Conservation (phyloP, 37 sponge, comb jelly and placozoan species). For the Bolinopsis microptera region DNA sequence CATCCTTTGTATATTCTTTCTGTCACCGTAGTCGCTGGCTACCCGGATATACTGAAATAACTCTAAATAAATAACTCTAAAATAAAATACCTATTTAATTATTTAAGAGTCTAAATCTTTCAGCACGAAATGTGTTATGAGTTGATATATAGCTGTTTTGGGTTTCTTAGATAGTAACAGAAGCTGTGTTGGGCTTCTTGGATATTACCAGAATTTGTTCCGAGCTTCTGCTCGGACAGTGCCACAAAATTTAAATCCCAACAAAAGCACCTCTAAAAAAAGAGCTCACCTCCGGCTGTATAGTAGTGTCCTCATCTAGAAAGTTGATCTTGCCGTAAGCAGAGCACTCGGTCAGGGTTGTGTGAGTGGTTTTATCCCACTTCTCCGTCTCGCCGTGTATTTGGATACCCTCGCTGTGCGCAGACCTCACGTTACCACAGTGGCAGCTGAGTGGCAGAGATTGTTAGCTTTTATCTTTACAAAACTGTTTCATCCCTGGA, state of each 20-base stretch:
- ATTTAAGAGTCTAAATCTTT: too few relatives aligned
- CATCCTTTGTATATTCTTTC: conserved; percentile 63
- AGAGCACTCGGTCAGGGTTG: conserved; percentile 52
- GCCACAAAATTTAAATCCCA: too few relatives aligned
- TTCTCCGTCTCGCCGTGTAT: conserved; percentile 45
- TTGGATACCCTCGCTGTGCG: conserved; percentile 65
- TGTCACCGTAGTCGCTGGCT: conserved; percentile 64
- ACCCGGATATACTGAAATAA: conserved; percentile 41
- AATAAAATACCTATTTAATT: neutral
- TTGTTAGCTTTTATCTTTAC: neutral
- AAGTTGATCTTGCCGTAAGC: conserved; percentile 59
- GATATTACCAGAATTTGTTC: too few relatives aligned
- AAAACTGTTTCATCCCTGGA: too few relatives aligned
- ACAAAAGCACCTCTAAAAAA: too few relatives aligned
- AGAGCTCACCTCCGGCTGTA: conserved; percentile 52
- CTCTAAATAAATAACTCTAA: too few relatives aligned
- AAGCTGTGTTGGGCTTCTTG: too few relatives aligned
- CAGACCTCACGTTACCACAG: conserved; percentile 61
- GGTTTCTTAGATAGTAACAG: too few relatives aligned
- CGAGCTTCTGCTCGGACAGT: too few relatives aligned
- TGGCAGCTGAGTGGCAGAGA: neutral
- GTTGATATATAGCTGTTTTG: too few relatives aligned
- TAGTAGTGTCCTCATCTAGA: conserved; percentile 59
- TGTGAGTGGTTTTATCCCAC: conserved; percentile 62
- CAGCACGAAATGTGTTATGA: too few relatives aligned